These are phyloP conservation scores for Callyntrura sp. DNA, from an alignment of 2,888 invertebrate genomes.

Conservation along the genomic window DNA sequence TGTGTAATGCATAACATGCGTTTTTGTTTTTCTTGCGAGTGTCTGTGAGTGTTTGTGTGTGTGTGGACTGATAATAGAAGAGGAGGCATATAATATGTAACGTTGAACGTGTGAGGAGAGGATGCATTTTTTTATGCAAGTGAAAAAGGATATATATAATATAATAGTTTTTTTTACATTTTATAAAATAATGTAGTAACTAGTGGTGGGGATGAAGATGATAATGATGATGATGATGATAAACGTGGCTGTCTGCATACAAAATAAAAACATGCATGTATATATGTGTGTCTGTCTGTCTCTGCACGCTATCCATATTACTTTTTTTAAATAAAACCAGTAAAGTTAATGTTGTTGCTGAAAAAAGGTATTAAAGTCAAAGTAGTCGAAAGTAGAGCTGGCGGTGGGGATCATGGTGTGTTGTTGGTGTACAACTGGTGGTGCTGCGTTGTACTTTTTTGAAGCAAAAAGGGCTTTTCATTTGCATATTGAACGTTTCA, in stretches of 20 bases:
- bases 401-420: too few relatives aligned
- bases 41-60: slow-evolving; percentile 53
- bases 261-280: too few relatives aligned
- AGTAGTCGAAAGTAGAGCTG: slow-evolving; percentile 25
- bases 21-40: too few relatives aligned
- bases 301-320: slow-evolving; percentile 44
- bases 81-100: slow-evolving; percentile 43
- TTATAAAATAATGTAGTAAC: too few relatives aligned
- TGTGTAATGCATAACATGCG: too few relatives aligned
- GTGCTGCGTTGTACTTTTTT: too few relatives aligned
- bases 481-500: slow-evolving; percentile 45
- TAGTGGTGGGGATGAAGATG: too few relatives aligned
- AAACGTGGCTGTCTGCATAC: background rate
- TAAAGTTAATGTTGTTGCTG: slow-evolving; percentile 49
- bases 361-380: slow-evolving; percentile 15
- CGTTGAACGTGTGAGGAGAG: too few relatives aligned
- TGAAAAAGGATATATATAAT: slow-evolving; percentile 52
- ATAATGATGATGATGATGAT: slow-evolving; percentile 16
- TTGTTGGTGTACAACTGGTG: too few relatives aligned
- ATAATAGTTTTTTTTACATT: slow-evolving; percentile 26
- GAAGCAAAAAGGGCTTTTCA: slow-evolving; percentile 34
- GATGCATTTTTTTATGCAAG: slow-evolving; percentile 64
- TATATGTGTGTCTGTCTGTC: background rate
- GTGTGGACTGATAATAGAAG: slow-evolving; percentile 48
- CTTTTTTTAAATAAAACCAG: slow-evolving; percentile 46